Evolutionary conservation across 30 jellyfish, hydroid and myxozoan species (phyloP).

Genomic region (Aurelia coerulea): DNA sequence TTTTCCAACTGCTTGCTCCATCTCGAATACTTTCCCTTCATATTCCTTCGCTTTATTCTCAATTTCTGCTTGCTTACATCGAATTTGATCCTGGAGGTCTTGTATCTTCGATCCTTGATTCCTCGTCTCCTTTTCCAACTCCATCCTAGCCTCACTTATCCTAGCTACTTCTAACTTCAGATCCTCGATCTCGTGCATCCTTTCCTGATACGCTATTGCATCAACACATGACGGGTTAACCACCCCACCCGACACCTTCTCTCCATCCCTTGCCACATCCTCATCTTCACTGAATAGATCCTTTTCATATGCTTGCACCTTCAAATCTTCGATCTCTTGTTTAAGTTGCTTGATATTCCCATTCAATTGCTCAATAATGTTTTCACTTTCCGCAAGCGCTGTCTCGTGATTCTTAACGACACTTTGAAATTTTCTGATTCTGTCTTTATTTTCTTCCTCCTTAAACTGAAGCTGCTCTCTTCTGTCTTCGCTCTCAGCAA

Average conservation of each 20-base stretch:
- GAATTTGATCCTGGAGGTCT: not conserved
- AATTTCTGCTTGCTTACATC: slow-evolving; percentile 7
- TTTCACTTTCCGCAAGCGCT: slow-evolving; percentile 69
- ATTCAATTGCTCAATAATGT: slow-evolving; percentile 73
- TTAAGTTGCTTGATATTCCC: not conserved
- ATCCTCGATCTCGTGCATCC: not conserved
- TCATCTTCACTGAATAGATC: not conserved
- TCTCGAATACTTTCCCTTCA: not conserved
- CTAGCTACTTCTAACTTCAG: not conserved
- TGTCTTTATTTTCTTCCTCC: slow-evolving; percentile 56
- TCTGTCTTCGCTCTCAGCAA: slow-evolving; percentile 62
- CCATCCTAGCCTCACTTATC: not conserved
- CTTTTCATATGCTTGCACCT: slow-evolving; percentile 5
- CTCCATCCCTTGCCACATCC: not conserved
- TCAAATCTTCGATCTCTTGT: slow-evolving; percentile 22
- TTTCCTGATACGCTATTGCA: too few species aligned
- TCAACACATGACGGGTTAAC: too few species aligned
- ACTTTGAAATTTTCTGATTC: slow-evolving; percentile 39
- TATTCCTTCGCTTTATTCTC: slow-evolving; percentile 1
- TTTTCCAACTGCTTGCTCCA: too few species aligned
- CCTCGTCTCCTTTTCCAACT: slow-evolving; percentile 5
- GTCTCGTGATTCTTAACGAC: slow-evolving; percentile 69
- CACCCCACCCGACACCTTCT: too few species aligned
- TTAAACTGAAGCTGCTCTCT: slow-evolving; percentile 71
- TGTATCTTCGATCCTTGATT: not conserved